Conservation (phyloP, 2,113 vertebrate genomes). For the Eupsittula cactorum region DNA sequence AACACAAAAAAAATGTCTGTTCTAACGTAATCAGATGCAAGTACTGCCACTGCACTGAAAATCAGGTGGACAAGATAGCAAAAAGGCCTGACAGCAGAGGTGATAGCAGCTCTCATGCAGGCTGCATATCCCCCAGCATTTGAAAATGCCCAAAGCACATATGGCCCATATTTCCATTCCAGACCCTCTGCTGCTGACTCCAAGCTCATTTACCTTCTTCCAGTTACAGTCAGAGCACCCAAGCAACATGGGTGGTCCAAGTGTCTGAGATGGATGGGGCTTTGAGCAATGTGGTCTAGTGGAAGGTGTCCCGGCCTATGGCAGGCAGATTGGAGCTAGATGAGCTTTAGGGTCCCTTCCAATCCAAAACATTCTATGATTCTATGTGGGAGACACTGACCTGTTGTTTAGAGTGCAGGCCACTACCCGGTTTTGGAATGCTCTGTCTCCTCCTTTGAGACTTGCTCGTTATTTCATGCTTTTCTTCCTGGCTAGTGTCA, state of each 20-base stretch:
- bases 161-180: background rate
- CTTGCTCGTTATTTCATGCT: background rate
- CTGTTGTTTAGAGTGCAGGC: background rate
- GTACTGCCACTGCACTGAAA: background rate
- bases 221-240: background rate
- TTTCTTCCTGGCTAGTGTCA: background rate
- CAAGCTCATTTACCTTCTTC: background rate
- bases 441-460: background rate
- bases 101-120: background rate
- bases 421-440: background rate
- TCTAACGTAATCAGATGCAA: background rate
- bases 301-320: background rate
- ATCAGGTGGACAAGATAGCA: background rate
- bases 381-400: background rate
- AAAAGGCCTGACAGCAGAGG: background rate
- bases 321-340: background rate
- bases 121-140: background rate
- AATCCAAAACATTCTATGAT: background rate
- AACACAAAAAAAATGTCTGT: background rate
- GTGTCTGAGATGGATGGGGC: background rate
- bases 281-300: background rate
- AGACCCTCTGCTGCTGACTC: background rate
- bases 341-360: background rate
- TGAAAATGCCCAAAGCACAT: fast-evolving
- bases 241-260: fast-evolving